Percentiles rank a stretch among this genome's conserved stretches.
These are phyloP conservation scores for Mastacembelus armatus DNA, from an alignment of 2,797 vertebrate species.

Conservation along the genomic window DNA sequence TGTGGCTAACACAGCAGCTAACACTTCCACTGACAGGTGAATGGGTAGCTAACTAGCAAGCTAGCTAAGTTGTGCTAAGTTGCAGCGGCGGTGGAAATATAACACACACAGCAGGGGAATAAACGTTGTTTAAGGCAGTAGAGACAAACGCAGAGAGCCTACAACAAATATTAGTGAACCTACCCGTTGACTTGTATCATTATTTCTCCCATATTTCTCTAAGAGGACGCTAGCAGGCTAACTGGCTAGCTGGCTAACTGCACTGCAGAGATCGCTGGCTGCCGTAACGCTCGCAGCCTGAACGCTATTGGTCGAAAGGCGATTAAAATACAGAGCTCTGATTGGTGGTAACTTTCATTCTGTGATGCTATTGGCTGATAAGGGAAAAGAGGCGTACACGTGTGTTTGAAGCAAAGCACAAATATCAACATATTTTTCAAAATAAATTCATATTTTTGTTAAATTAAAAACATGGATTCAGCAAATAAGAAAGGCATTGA, in stretches of 20 bases:
- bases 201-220: slow-evolving; percentile 75
- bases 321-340: slow-evolving; percentile 35
- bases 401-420: slow-evolving; percentile 27
- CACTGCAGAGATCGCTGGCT: slow-evolving; percentile 66
- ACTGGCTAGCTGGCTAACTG: slow-evolving; percentile 72
- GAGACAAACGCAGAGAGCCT: background rate
- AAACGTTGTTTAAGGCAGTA: background rate
- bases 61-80: slow-evolving; percentile 63
- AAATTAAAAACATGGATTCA: too few species aligned
- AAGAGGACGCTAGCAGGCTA: slow-evolving; percentile 47
- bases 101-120: background rate
- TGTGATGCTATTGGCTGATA: slow-evolving; percentile 46
- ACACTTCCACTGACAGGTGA: too few species aligned
- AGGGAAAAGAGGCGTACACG: background rate
- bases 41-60: slow-evolving; percentile 11
- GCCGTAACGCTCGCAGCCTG: slow-evolving; percentile 25
- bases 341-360: slow-evolving; percentile 64
- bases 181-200: slow-evolving; percentile 70
- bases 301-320: slow-evolving; percentile 64
- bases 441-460: too few species aligned
- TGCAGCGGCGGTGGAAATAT: background rate
- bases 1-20: too few species aligned
- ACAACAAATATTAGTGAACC: slow-evolving; percentile 9
- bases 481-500: too few species aligned
- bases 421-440: too few species aligned